Evolutionary conservation across 2,797 vertebrate genomes (phyloP).

Genomic region (Acanthornis magna): DNA sequence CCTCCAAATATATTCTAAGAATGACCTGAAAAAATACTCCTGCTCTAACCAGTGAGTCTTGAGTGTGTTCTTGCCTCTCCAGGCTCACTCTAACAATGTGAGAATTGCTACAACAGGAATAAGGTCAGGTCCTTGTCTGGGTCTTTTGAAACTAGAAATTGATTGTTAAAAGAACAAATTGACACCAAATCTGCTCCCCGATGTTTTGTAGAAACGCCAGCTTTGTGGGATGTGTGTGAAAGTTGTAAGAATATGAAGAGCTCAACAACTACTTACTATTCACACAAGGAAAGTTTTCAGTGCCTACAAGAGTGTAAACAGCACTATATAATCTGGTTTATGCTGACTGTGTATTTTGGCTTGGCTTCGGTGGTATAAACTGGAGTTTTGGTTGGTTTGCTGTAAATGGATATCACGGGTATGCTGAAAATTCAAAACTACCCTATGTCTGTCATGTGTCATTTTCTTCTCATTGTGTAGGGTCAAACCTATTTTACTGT

Average conservation of each 20-base stretch:
- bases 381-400: background rate
- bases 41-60: background rate
- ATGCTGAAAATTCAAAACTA: background rate
- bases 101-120: background rate
- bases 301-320: background rate
- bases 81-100: background rate
- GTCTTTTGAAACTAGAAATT: background rate
- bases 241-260: background rate
- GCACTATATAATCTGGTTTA: background rate
- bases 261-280: background rate
- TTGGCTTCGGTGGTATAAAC: background rate
- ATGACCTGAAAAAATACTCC: background rate
- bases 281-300: background rate
- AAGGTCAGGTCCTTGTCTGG: background rate
- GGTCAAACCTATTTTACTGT: background rate
- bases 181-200: background rate
- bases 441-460: background rate
- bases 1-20: background rate
- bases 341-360: background rate
- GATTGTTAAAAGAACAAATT: background rate
- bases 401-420: background rate
- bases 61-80: background rate
- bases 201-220: background rate
- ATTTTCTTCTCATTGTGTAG: background rate
- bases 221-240: background rate